These are phyloP conservation scores for Drosophila vallismaia DNA, from an alignment of 2,888 invertebrate genomes.

Conservation along the genomic window DNA sequence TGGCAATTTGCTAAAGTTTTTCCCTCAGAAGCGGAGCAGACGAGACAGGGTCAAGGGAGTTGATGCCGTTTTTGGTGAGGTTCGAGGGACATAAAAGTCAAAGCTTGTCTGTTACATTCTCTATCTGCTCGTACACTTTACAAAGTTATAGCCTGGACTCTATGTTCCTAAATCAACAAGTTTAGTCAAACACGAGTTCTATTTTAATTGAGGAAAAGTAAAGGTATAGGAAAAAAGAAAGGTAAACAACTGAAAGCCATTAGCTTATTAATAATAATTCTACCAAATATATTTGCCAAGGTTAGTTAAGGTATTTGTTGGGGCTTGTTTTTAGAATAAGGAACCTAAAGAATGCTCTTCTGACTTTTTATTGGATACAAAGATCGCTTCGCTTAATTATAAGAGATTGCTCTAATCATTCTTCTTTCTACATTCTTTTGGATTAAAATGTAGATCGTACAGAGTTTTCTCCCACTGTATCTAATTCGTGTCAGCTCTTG, in stretches of 20 bases:
- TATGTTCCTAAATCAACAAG: constrained; percentile 1
- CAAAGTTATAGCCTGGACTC: not conserved
- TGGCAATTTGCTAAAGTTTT: constrained; percentile 72
- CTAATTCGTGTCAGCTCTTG: constrained; percentile 31
- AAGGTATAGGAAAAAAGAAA: not conserved
- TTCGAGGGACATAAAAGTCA: constrained; percentile 39
- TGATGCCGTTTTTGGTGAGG: not conserved
- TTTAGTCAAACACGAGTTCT: not conserved
- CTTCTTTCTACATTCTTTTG: too few species aligned
- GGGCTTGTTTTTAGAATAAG: not conserved
- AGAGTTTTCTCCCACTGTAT: constrained; percentile 23
- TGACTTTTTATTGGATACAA: too few species aligned
- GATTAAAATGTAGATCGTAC: constrained; percentile 2
- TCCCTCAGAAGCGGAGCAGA: constrained; percentile 35
- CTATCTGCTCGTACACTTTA: constrained; percentile 24
- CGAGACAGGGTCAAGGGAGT: constrained; percentile 3
- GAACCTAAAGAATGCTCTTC: constrained; percentile 18
- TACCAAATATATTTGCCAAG: not conserved
- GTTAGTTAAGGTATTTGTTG: too few species aligned
- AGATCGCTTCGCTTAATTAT: too few species aligned
- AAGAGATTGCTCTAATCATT: too few species aligned
- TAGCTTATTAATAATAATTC: constrained; percentile 1
- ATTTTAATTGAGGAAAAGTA: not conserved
- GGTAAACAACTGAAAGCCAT: not conserved
- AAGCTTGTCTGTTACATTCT: constrained; percentile 36